These are phyloP conservation scores for Vulpes lagopus DNA, from an alignment of 2,113 vertebrate species.

Conservation along the genomic window DNA sequence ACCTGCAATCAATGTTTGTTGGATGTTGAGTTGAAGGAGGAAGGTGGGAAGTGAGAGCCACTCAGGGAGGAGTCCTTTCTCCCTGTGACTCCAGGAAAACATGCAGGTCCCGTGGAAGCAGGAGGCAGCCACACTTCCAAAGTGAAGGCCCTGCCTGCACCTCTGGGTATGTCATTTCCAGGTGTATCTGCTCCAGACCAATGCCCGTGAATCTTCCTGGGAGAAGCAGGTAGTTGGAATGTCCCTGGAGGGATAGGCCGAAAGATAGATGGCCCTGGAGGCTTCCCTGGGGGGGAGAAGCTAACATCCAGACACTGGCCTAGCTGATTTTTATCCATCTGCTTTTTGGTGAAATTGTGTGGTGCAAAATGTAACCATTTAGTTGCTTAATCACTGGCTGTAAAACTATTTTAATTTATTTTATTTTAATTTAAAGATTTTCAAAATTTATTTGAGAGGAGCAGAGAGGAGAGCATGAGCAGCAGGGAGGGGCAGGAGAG, in stretches of 20 bases:
- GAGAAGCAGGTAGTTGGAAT: not conserved
- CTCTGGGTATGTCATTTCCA: not conserved
- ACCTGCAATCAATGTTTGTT: not conserved
- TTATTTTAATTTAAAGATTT: not conserved
- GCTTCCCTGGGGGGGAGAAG: not conserved
- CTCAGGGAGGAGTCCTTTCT: not conserved
- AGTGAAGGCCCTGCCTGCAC: not conserved
- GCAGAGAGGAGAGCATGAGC: not conserved
- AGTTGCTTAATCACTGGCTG: not conserved
- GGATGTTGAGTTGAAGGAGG: not conserved
- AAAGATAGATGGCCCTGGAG: not conserved
- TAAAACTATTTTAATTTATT: not conserved
- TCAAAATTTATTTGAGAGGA: not conserved
- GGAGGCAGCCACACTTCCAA: not conserved
- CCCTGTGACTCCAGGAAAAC: not conserved
- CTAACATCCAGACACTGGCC: not conserved
- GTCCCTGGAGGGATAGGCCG: not conserved
- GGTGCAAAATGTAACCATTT: not conserved
- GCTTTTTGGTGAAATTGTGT: conserved; percentile 10
- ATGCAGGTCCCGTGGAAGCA: not conserved
- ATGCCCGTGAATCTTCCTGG: not conserved
- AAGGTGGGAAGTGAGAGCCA: not conserved
- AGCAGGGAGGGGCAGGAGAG: not conserved
- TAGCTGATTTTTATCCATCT: conserved; percentile 40
- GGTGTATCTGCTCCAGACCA: not conserved